A percentile compares a stretch with the other conserved stretches of the same genome.
Conservation (phyloP, 1,140 invertebrate genomes). For the Hydropsyche tenuis region DNA sequence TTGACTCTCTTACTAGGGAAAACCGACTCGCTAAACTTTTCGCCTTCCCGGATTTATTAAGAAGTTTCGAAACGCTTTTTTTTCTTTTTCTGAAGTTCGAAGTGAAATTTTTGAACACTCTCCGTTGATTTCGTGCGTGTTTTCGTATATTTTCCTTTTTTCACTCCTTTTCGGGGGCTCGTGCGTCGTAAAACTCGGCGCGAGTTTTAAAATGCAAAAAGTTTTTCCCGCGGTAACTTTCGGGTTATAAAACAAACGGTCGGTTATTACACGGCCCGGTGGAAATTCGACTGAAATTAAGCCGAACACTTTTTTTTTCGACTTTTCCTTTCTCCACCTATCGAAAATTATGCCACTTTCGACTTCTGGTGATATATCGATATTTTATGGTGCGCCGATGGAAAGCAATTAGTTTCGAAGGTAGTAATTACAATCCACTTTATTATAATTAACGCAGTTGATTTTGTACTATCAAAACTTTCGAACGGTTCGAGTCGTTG, state of each 20-base stretch:
- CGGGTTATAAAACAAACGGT: neutral
- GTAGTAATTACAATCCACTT: no score
- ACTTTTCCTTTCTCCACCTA: no score
- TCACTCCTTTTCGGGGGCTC: no score
- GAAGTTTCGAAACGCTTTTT: slow-evolving; percentile 9
- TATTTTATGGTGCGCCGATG: no score
- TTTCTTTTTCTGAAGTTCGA: neutral
- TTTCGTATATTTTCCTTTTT: neutral
- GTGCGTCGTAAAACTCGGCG: neutral
- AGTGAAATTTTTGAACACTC: neutral
- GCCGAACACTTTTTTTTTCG: no score
- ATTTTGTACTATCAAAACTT: no score
- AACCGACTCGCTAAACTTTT: neutral
- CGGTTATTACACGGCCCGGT: neutral
- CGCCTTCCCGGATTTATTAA: slow-evolving; percentile 1
- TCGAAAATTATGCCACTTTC: no score
- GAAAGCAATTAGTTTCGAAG: no score
- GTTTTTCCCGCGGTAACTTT: slow-evolving; percentile 9
- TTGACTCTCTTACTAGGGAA: neutral
- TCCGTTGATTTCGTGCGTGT: neutral
- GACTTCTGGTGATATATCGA: no score
- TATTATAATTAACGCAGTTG: no score
- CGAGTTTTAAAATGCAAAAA: slow-evolving; percentile 4
- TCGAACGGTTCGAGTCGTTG: no score
- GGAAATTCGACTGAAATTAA: no score